phyloP scores from a whole-genome alignment of 2,113 vertebrate species.

The Cephalopterus ornatus region DNA sequence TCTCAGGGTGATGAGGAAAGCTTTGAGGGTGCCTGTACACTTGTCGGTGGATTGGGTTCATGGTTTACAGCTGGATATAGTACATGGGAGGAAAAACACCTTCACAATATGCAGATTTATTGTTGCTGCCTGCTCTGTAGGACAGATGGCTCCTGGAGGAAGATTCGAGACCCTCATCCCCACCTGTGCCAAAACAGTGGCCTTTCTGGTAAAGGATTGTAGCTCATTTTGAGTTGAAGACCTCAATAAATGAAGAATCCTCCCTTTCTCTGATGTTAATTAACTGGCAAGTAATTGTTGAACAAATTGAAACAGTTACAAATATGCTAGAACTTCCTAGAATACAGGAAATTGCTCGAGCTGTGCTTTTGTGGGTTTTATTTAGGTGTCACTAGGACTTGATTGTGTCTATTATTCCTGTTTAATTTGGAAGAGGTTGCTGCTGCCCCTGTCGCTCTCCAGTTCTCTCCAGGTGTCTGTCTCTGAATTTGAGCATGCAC shows the following conservation, averaged over 20 bases:
- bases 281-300: neutral
- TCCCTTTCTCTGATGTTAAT: neutral
- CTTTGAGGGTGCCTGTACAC: neutral
- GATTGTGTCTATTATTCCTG: neutral
- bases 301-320: neutral
- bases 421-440: neutral
- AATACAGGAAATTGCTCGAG: neutral
- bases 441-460: neutral
- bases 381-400: neutral
- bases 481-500: neutral
- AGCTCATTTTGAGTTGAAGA: neutral
- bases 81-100: accelerated
- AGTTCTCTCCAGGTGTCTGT: neutral
- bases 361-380: neutral
- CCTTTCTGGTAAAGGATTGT: neutral
- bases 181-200: neutral
- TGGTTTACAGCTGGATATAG: neutral
- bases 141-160: neutral
- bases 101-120: neutral
- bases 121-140: neutral
- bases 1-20: neutral
- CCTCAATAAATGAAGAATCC: neutral
- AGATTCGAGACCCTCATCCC: neutral
- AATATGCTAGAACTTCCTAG: neutral
- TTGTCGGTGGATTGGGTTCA: neutral